These are phyloP conservation scores for Apodemus agrarius DNA, from an alignment of 2,797 vertebrate species.

Conservation along the genomic window DNA sequence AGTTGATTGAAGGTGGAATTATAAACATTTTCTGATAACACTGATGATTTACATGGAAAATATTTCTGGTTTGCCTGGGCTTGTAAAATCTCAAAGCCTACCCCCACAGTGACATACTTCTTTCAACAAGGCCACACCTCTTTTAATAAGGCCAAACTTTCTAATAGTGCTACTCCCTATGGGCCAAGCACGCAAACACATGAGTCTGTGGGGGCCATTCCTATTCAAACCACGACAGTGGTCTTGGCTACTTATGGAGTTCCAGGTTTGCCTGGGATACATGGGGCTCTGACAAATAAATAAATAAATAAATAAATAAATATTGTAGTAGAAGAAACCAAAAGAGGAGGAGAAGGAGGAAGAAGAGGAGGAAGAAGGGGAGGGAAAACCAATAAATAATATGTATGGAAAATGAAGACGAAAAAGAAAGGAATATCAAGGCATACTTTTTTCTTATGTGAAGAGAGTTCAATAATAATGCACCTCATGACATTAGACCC, in stretches of 20 bases:
- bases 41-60: no score
- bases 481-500: neutral
- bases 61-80: neutral
- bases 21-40: no score
- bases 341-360: neutral
- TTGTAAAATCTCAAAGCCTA: neutral
- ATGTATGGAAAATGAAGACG: neutral
- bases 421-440: neutral
- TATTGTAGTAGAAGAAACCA: no score
- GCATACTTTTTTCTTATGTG: neutral
- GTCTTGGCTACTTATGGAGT: neutral
- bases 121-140: neutral
- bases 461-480: neutral
- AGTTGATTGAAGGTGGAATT: no score
- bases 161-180: neutral
- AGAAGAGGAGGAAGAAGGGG: no score
- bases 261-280: neutral
- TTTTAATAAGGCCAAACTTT: neutral
- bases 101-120: neutral
- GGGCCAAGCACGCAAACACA: neutral
- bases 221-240: neutral
- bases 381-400: neutral
- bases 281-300: neutral
- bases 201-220: neutral
- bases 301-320: neutral